Conservation (phyloP, 2,888 invertebrate genomes). For the Apoda limacodes region DNA sequence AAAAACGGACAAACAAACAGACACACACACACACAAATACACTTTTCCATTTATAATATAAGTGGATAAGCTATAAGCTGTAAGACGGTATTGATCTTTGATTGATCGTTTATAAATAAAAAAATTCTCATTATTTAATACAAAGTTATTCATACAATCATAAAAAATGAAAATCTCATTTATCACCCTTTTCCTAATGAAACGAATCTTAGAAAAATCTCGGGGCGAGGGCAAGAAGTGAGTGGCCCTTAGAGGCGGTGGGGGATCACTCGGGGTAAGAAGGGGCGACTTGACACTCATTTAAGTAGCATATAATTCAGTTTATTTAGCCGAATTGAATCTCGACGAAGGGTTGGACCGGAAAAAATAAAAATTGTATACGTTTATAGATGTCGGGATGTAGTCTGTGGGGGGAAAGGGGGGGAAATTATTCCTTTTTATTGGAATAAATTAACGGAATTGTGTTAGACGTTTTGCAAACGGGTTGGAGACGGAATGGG, state of each 20-base stretch:
- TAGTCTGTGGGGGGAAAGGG: constrained; percentile 6
- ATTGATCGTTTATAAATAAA: too few species aligned
- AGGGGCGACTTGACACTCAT: constrained; percentile 67
- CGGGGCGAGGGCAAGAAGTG: constrained; percentile 44
- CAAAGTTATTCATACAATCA: constrained; percentile 9
- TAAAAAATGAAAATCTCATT: constrained; percentile 20
- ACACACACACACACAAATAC: too few species aligned
- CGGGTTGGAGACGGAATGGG: constrained; percentile 44
- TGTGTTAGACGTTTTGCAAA: constrained; percentile 46
- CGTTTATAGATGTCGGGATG: constrained; percentile 6
- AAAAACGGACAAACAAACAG: too few species aligned
- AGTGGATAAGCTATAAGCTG: too few species aligned
- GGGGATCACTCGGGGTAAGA: constrained; percentile 20
- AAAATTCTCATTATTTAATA: too few species aligned
- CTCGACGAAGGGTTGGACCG: constrained; percentile 34
- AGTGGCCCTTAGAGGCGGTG: constrained; percentile 41
- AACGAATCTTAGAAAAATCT: constrained; percentile 48
- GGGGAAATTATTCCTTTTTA: constrained; percentile 41
- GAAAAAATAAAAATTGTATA: constrained; percentile 26
- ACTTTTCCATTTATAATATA: too few species aligned
- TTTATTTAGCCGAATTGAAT: constrained; percentile 69
- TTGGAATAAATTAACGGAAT: constrained; percentile 60
- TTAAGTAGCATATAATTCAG: constrained; percentile 80
- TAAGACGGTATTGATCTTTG: too few species aligned
- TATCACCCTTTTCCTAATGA: constrained; percentile 20